phyloP scores from a whole-genome alignment of 2,113 vertebrate genomes.

The Phaetusa simplex region DNA sequence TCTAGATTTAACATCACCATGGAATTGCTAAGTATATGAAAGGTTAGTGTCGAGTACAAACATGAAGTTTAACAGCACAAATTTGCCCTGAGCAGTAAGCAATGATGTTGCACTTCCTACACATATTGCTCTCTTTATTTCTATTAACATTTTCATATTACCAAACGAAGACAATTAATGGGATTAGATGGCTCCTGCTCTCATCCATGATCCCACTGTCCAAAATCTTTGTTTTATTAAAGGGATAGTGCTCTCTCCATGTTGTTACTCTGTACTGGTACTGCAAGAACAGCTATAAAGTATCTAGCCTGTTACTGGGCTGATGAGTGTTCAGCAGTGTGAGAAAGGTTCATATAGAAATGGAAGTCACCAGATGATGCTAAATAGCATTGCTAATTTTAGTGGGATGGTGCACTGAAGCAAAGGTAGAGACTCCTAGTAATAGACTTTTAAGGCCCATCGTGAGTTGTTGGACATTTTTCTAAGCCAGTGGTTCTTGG shows the following conservation, averaged over 20 bases:
- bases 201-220: background rate
- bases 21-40: background rate
- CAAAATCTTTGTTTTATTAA: background rate
- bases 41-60: background rate
- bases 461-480: background rate
- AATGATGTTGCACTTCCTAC: background rate
- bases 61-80: background rate
- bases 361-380: background rate
- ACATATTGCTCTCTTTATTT: background rate
- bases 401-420: background rate
- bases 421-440: background rate
- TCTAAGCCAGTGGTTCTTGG: background rate
- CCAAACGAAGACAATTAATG: background rate
- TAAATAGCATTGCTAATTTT: background rate
- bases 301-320: background rate
- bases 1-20: background rate
- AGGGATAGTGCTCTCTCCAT: accelerated
- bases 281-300: background rate
- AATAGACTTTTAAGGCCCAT: background rate
- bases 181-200: background rate
- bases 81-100: background rate
- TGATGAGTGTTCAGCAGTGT: background rate
- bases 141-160: background rate
- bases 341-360: background rate
- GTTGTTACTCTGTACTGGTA: background rate